Base-by-base conservation (phyloP, 1,140 invertebrate genomes). In the Zaprionus nigranus region DNA sequence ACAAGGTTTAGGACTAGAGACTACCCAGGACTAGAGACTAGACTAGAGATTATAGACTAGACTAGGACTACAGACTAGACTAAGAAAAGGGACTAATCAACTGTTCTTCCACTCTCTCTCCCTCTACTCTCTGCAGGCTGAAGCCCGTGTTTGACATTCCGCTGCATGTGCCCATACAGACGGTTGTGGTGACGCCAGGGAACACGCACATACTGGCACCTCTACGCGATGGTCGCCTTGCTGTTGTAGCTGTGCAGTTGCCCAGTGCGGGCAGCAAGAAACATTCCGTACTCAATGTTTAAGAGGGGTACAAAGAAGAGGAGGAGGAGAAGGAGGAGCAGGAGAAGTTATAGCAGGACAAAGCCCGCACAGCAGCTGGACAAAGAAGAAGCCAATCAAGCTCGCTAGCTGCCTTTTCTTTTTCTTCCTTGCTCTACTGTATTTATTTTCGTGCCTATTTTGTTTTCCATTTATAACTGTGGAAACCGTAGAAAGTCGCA, bases 151-250 rank as follows among this genome's bases (percentile, higher is more conserved):
- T 93, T 68, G 93, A 94, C 65, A 92, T 95, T 70, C 94, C 94
- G 4, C 91, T 96, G 40, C 94, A 95, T 76, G 93, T 95, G 22
- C 94, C 95, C 49, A 94, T 96, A 43, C 94, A 94, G 75, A 94
- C 94, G 63, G 86, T 95, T 26, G 92, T 94, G 30, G 93, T 95
- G 3, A 94, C 95, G 12, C 93, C 93, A 24, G 93, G 93, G 49
- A 95, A 94, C 80, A 95, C 94, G 28, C 95, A 96, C 77, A 93
- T 96, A 58, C 83, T 96, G 61, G 94, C 93, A 5, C 94, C 94
- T 2, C 87, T 95, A 0, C 91, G 93, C 15, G 95, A 96, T 83
- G 95, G 95, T 1, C 95, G 94, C 62, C 87, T 95, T 3, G 95
- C 95, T 28, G 94, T 95, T 17, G 93, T 95, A 17, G 92, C 90